Percentiles rank a stretch among this genome's conserved stretches.
Evolutionary conservation across 2,888 invertebrate species (phyloP).

Genomic region (Microchrysa polita): DNA sequence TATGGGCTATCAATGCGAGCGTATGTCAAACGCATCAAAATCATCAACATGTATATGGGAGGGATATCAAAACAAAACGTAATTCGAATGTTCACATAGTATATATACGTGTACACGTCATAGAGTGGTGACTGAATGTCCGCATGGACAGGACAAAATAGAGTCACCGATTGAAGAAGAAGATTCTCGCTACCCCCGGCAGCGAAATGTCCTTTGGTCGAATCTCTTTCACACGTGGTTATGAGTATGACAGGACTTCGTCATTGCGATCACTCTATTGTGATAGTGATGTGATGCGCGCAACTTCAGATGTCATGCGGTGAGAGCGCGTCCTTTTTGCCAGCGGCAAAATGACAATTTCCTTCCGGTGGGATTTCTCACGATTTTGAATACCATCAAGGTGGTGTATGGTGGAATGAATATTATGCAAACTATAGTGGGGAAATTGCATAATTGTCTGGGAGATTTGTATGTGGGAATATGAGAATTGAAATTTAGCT

Average conservation of each 20-base stretch:
- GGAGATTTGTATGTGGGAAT: too few species aligned
- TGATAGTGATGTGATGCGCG: background rate
- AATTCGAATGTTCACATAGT: slow-evolving; percentile 6
- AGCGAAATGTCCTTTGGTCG: slow-evolving; percentile 24
- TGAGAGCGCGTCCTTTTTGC: background rate
- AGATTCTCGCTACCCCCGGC: background rate
- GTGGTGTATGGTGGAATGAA: background rate
- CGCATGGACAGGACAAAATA: background rate
- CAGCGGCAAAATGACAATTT: slow-evolving; percentile 19
- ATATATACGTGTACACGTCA: background rate
- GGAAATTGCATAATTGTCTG: too few species aligned
- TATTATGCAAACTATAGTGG: too few species aligned
- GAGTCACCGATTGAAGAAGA: background rate
- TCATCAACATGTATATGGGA: slow-evolving; percentile 35
- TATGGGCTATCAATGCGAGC: slow-evolving; percentile 65
- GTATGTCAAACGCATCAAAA: slow-evolving; percentile 65
- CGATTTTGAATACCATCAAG: background rate
- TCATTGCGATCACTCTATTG: background rate
- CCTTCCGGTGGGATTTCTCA: slow-evolving; percentile 12
- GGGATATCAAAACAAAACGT: slow-evolving; percentile 36
- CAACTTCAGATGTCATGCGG: background rate
- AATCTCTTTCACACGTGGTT: slow-evolving; percentile 31
- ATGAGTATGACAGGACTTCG: background rate
- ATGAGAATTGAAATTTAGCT: too few species aligned
- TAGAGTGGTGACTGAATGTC: background rate